Evolutionary conservation across 2,888 invertebrate genomes (phyloP).

Genomic region (Smittia sp.): DNA sequence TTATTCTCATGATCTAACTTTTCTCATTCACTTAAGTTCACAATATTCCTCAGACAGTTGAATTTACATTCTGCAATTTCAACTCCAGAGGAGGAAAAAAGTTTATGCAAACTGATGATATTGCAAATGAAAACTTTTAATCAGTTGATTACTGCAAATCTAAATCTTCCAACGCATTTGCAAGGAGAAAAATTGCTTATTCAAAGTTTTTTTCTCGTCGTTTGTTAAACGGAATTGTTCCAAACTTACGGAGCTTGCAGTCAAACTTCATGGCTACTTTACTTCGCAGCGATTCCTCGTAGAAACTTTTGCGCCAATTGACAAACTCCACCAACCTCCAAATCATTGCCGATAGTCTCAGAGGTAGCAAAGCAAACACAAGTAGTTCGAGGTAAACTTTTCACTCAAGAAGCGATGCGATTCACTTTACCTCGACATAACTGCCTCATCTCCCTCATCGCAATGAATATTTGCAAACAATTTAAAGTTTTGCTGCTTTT

Average conservation of each 20-base stretch:
- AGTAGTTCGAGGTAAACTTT: neutral
- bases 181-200: neutral
- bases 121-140: conserved; percentile 32
- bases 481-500: conserved; percentile 11
- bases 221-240: too few species aligned
- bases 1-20: neutral
- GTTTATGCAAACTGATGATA: conserved; percentile 10
- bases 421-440: neutral
- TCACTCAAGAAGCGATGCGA: neutral
- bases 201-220: neutral
- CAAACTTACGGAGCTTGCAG: too few species aligned
- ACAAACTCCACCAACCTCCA: too few species aligned
- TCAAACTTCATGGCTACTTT: too few species aligned
- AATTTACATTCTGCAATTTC: neutral
- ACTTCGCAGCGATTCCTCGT: too few species aligned
- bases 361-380: neutral
- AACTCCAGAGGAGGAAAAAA: neutral
- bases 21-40: neutral
- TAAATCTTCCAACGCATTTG: conserved; percentile 28
- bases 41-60: too few species aligned
- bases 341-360: neutral
- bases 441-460: neutral
- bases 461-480: conserved; percentile 12
- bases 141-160: conserved; percentile 39
- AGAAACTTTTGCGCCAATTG: too few species aligned